Percentiles rank a stretch among this genome's conserved stretches.
Conservation (phyloP, 2,113 vertebrate species). For the Heloderma charlesbogerti region DNA sequence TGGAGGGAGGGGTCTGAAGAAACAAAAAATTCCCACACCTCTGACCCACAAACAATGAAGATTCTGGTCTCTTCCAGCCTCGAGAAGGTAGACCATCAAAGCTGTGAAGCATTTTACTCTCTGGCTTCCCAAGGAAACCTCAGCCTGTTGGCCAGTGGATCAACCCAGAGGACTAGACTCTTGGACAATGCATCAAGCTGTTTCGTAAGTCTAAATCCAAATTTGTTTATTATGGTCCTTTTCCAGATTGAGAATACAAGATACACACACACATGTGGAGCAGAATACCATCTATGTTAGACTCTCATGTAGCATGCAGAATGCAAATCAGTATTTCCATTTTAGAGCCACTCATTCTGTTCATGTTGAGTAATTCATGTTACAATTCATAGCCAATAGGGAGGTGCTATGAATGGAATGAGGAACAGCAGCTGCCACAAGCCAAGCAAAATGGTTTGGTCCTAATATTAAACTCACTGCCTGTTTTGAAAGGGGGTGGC, state of each 20-base stretch:
- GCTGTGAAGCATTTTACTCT: conserved; percentile 60
- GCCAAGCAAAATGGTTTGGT: background rate
- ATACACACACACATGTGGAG: no score
- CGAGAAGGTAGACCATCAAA: background rate
- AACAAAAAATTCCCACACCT: background rate
- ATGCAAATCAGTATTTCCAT: no score
- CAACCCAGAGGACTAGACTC: conserved; percentile 47
- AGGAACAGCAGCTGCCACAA: background rate
- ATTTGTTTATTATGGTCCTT: no score
- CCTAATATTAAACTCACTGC: background rate
- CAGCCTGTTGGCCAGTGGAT: conserved; percentile 69
- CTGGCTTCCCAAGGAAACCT: conserved; percentile 61
- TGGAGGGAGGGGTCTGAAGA: background rate
- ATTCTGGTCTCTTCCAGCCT: conserved; percentile 44
- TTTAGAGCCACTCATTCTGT: background rate
- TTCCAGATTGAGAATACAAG: no score
- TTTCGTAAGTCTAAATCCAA: conserved; percentile 63
- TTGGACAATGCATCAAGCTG: conserved; percentile 57
- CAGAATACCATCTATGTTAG: no score
- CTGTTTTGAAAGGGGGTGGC: conserved; percentile 41
- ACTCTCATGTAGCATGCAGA: no score
- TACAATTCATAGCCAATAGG: background rate
- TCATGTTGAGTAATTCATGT: background rate
- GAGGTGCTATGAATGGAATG: background rate
- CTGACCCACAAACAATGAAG: fast-evolving